Evolutionary conservation across 2,113 vertebrate species (phyloP), one percentile per base, ranked within the genome.

Genomic region (Urocitellus parryii): DNA sequence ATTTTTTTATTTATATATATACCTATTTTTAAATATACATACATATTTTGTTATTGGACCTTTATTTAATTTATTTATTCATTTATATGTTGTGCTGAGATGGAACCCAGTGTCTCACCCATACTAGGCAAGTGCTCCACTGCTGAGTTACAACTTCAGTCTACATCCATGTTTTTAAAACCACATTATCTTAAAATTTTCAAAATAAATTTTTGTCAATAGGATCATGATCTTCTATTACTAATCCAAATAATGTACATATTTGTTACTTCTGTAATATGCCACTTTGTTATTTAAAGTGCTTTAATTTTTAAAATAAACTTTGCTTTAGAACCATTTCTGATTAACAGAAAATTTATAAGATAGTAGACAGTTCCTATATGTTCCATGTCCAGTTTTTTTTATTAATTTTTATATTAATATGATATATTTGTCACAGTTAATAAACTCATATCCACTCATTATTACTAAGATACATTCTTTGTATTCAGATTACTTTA

Each of bases 271-370:
- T 95, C 37, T 12, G 45, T 24, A 84, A 9, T 73, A 39, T 82
- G 37, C 4, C 18, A 76, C 29, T 80, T 51, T 96, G 24, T 61
- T 8, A 27, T 48, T 95, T 80, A 61, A 20, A 76, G 94, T 81
- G 5, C 72, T 88, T 87, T 72, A 80, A 70, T 45, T 78, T 93
- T 90, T 92, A 81, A 91, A 77, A 20, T 76, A 65, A 84, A 25
- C 32, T 27, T 78, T 90, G 61, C 70, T 96, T 82, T 82, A 18
- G 77, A 32, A 37, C 18, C 0, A 56, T 91, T 74, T 85, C 89
- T 87, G 27, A 81, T 67, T 81, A 91, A 81, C 25, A 27, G 45
- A 82, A 67, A 78, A 73, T 34, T 37, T 67, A 25, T 67, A 81
- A 58, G 65, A 51, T 27, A n/a, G 1, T 74, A 20, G 0, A 37